Conservation (phyloP, 1,140 invertebrate genomes). For the Temnothorax nylanderi region DNA sequence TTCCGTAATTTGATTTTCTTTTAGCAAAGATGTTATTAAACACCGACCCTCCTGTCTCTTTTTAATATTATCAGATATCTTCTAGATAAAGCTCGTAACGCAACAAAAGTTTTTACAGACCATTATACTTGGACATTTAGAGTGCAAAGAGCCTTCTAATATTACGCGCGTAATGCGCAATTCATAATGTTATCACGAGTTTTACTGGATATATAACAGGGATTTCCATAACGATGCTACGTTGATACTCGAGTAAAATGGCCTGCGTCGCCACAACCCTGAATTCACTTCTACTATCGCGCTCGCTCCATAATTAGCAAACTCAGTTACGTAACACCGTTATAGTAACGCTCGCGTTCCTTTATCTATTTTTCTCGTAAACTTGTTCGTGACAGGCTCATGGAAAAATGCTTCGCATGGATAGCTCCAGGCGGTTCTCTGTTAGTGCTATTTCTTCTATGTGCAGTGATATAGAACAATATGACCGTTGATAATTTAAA, state of each 20-base stretch:
- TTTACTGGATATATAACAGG: slow-evolving; percentile 71
- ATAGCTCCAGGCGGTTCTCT: slow-evolving; percentile 11
- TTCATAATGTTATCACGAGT: slow-evolving; percentile 70
- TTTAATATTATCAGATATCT: slow-evolving; percentile 15
- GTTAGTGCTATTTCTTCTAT: background rate
- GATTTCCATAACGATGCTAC: slow-evolving; percentile 70
- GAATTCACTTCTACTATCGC: slow-evolving; percentile 72
- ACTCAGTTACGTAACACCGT: slow-evolving; percentile 70
- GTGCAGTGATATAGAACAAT: background rate
- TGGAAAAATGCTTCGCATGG: slow-evolving; percentile 40
- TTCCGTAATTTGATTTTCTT: background rate
- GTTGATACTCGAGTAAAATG: slow-evolving; percentile 65
- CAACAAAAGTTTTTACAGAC: slow-evolving; percentile 33
- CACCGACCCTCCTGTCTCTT: background rate
- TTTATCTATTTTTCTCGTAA: slow-evolving; percentile 48
- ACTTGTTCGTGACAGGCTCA: slow-evolving; percentile 47
- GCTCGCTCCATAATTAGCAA: slow-evolving; percentile 73
- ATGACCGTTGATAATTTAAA: background rate
- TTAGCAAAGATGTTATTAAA: slow-evolving; percentile 4
- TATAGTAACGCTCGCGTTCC: slow-evolving; percentile 44
- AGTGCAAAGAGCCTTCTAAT: slow-evolving; percentile 58
- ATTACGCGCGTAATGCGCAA: slow-evolving; percentile 39
- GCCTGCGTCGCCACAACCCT: slow-evolving; percentile 67
- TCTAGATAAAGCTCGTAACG: slow-evolving; percentile 3
- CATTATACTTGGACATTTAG: slow-evolving; percentile 50